A percentile compares a stretch with the other conserved stretches of the same genome.
Conservation (phyloP, 2,797 vertebrate species). For the Spheniscus humboldti region DNA sequence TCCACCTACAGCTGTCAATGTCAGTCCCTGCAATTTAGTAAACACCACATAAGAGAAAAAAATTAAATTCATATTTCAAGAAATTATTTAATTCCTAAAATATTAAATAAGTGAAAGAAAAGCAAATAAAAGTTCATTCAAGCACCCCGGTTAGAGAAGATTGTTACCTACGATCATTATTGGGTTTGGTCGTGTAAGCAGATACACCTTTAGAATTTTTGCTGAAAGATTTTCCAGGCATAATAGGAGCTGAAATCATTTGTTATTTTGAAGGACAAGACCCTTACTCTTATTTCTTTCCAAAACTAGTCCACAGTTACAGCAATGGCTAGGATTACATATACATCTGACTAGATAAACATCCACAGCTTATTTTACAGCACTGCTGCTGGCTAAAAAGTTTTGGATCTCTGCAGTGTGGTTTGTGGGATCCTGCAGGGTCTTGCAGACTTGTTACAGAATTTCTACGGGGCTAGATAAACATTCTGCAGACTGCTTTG, state of each 20-base stretch:
- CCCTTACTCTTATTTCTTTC: background rate
- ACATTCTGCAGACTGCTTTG: constrained; percentile 4
- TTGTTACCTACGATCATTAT: background rate
- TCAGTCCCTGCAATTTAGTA: constrained; percentile 69
- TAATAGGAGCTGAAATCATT: background rate
- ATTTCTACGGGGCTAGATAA: constrained; percentile 39
- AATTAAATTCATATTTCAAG: background rate
- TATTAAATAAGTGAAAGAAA: background rate
- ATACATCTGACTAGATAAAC: constrained; percentile 29
- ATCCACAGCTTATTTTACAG: constrained; percentile 18
- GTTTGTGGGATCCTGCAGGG: background rate
- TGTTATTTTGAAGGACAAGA: background rate
- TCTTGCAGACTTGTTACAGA: background rate
- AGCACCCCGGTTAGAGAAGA: background rate
- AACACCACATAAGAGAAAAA: background rate
- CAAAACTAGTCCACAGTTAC: background rate
- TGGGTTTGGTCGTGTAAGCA: background rate
- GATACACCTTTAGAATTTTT: background rate
- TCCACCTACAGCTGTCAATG: constrained; percentile 80
- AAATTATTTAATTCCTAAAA: background rate
- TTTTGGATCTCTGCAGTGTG: background rate
- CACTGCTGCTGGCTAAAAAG: background rate
- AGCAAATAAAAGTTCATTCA: background rate
- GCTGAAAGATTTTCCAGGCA: background rate
- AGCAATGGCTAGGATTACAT: background rate